Base-by-base conservation (phyloP, 2,888 invertebrate genomes). In the Creontiades dilutus region DNA sequence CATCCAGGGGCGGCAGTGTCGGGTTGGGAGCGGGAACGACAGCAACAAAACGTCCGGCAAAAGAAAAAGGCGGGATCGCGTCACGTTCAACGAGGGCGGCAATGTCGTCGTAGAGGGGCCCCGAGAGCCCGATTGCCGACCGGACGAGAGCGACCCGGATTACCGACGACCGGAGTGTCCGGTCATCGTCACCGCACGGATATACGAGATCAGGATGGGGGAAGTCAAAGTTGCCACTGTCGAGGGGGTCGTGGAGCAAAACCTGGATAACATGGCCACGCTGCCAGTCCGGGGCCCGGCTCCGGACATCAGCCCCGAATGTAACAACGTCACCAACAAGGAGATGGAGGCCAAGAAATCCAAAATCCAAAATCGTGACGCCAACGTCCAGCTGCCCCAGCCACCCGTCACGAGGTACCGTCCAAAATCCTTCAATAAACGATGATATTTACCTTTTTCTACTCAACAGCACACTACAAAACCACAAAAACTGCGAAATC, bases 141-240 rank as follows among this genome's bases (percentile, higher is more conserved):
- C 94, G 94, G 27, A 68, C 27, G 13, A 28, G 5, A 14, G 14
- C 13, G 52, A 52, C 52, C 52, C 52, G 52, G 13, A 16, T 16
- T 2, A 16, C 19, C 61, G n/a, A 9, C 12, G 52, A 11, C 7
- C 57, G 57, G 57, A 14, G 19, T n/a, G 37, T 47, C 85, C 28
- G 23, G 16, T 47, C 46, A 47, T 78, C 89, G 61, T 57, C 46
- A 55, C 27, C n/a, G 86, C 47, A 1, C 52, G 78, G 46, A 84
- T 84, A n/a, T 86, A 61, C 57, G 82, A 47, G 75, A 86, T 48
- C 57, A 28, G n/a, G 61, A 91, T 91, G 90, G 91, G 92, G 48
- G 92, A 97, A 94, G 96, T 97, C 94, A 97, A 97, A 95, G 97
- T 97, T 94, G 96, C 97, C 92, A 97, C 97, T 90, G 97, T 97